These are phyloP conservation scores for Leptocoma aspasia DNA, from an alignment of 2,113 vertebrate genomes.

Conservation along the genomic window DNA sequence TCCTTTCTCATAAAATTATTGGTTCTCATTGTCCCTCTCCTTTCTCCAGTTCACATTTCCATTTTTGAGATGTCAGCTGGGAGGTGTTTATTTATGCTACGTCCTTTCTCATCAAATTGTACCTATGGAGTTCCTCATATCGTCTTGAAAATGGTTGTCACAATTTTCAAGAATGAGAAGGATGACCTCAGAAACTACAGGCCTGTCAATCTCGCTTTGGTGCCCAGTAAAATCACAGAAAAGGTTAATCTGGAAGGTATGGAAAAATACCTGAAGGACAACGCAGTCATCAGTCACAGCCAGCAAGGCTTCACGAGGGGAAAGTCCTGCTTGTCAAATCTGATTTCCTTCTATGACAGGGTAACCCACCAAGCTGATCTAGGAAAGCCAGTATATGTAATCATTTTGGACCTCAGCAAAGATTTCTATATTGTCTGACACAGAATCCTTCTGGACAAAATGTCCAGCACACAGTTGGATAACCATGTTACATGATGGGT, in stretches of 20 bases:
- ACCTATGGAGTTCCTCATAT: not conserved
- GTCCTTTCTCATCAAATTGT: not conserved
- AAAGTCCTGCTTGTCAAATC: not conserved
- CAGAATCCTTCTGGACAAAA: not conserved
- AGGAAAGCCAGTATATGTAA: not conserved
- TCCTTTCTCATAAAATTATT: not conserved
- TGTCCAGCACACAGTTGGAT: not conserved
- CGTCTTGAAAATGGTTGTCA: not conserved
- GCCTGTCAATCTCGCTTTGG: not conserved
- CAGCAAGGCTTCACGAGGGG: fast-evolving
- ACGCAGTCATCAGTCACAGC: not conserved
- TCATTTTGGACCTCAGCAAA: not conserved
- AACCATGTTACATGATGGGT: not conserved
- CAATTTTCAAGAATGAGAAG: not conserved
- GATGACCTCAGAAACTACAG: not conserved
- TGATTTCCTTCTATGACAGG: not conserved
- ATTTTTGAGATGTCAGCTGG: not conserved
- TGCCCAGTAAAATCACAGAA: not conserved
- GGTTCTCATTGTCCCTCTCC: not conserved
- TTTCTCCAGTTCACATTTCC: not conserved
- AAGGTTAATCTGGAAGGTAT: not conserved
- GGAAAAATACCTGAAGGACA: not conserved
- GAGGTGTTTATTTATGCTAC: not conserved
- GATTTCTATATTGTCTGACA: not conserved
- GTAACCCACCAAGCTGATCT: not conserved